Base-by-base conservation (phyloP, 64 coral and sea anemone species). In the Montipora capricornis region DNA sequence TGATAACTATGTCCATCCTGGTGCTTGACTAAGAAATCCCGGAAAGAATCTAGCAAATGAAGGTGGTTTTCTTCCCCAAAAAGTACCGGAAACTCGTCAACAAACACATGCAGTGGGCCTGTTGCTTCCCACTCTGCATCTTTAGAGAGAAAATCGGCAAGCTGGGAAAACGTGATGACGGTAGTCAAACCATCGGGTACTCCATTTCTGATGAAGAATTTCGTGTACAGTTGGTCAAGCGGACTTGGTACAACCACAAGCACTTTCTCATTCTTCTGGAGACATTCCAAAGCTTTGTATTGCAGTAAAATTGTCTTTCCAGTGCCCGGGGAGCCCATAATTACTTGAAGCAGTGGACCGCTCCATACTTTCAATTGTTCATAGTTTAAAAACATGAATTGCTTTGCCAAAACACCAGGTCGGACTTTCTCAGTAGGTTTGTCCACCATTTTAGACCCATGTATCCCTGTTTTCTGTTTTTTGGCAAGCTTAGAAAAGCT, bases 291-390 rank as follows among this genome's bases (percentile, higher is more conserved):
- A 61, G 80, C 80, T 82, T 64, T 82, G 80, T 37, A 82, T 58
- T 82, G 80, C 0, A 82, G 53, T 20, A 82, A 24, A 82, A 82
- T 82, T 82, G 80, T 82, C 60, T 82, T 82, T 16, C 80, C 80
- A 62, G 20, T 45, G 6, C 80, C 80, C 14, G 80, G 22, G 0
- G 20, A 57, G 60, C 80, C 80, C 14, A 13, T 13, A 37, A 82
- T 61, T 22, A 82, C 20, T 24, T 82, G 80, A 11, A 61, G 53
- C 10, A 20, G 9, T 82, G 80, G 57, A 14, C 80, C 80, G 26
- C 44, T 55, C 53, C 53, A 82, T 11, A 82, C 37, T 2, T 20
- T 11, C 3, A 82, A 26, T 55, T 82, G 80, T 3, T 64, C 80
- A 15, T 5, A 13, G 29, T 82, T 82, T 8, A 82, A 22, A 22